Percentiles rank a stretch among this genome's conserved stretches.
Evolutionary conservation across 2,113 vertebrate species (phyloP).

Genomic region (Aix galericulata): DNA sequence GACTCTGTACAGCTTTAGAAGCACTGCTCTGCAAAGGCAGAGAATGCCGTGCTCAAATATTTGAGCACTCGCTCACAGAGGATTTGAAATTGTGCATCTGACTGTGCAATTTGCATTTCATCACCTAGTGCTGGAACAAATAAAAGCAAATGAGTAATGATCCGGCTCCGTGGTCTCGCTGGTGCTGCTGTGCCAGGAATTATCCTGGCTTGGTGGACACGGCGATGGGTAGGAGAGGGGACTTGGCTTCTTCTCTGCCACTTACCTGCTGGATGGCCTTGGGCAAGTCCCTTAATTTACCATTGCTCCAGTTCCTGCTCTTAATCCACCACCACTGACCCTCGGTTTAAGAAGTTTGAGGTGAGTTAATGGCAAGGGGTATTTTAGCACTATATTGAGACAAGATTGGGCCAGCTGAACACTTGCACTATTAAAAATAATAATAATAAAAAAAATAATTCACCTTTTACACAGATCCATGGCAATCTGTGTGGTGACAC

Average conservation of each 20-base stretch:
- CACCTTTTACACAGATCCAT: rapidly evolving
- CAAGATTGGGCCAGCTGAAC: not conserved
- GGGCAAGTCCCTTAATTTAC: slow-evolving; percentile 13
- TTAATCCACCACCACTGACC: not conserved
- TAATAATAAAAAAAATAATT: not conserved
- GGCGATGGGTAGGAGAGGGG: not conserved
- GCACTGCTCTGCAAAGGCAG: not conserved
- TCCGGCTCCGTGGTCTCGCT: not conserved
- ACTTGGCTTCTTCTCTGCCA: slow-evolving; percentile 18
- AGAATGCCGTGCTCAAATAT: not conserved
- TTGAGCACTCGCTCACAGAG: not conserved
- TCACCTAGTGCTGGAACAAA: slow-evolving; percentile 55
- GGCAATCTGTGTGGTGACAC: too few relatives aligned
- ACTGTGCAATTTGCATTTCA: slow-evolving; percentile 60
- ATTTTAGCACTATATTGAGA: not conserved
- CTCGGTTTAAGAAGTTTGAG: not conserved
- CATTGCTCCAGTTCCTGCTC: not conserved
- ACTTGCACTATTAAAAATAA: not conserved
- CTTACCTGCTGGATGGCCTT: slow-evolving; percentile 24
- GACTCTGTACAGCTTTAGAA: not conserved
- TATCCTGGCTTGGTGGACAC: slow-evolving; percentile 31
- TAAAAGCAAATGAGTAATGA: slow-evolving; percentile 50
- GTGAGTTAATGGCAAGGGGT: not conserved
- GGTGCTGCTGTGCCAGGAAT: slow-evolving; percentile 40
- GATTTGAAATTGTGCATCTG: slow-evolving; percentile 19